Evolutionary conservation across 2,113 vertebrate genomes (phyloP), one percentile per base, ranked within the genome.

Genomic region (Leptodactylus fuscus): DNA sequence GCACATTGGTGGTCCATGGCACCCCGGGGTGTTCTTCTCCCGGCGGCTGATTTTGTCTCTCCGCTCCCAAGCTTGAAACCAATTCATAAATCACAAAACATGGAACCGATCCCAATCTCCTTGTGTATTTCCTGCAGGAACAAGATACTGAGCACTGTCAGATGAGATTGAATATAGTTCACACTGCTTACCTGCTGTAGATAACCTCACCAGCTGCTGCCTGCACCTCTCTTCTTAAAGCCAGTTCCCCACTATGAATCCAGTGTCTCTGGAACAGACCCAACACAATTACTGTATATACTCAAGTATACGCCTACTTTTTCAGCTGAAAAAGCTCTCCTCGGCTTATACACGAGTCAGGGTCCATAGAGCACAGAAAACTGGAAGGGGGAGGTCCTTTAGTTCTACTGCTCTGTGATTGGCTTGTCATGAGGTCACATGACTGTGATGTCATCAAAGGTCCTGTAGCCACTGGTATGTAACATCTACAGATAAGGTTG

Each of bases 1-100:
- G n/a, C 9, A 38, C 20, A n/a, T 22, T 58, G n/a, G 8, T 78
- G 75, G 75, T 18, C 27, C 75, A 78, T 55, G 29, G 38, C 22
- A 49, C 49, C 49, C 75, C 58, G 74, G 27, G 20, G 29, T 53
- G 16, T 29, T 22, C 27, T 34, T 55, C 51, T 38, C 75, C 22
- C 55, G 29, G 58, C 49, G 58, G 18, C 49, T 55, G 49, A 78
- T 38, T 78, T 36, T 55, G 32, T 51, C 44, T 78, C 20, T 58
- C 49, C 51, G 75, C 24, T 78, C n/a, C n/a, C 29, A 11, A 58
- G 36, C 38, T 48, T 48, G 38, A 69, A 67, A 38, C 58, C 80
- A 81, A n/a, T 81, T 81, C 80, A 65, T 51, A 69, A 62, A 81
- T 69, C 18, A 6, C 44, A 81, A 34, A 81, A 81, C 60, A n/a